A percentile compares a stretch with the other conserved stretches of the same genome.
Evolutionary conservation across 2,888 invertebrate genomes (phyloP).

Genomic region (Cosmorhoe ocellata): DNA sequence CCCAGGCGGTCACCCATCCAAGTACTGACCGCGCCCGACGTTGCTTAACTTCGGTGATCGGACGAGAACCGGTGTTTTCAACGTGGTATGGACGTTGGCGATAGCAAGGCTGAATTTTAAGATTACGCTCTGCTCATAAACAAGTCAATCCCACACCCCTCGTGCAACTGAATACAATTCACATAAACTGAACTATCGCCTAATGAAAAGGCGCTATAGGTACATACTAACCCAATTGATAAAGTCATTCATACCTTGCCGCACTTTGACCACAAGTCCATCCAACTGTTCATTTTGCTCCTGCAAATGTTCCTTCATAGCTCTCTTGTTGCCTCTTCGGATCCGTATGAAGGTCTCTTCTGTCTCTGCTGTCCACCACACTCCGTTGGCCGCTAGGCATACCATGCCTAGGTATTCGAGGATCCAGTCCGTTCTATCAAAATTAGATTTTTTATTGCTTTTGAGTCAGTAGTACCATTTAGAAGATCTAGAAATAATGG

Average conservation of each 20-base stretch:
- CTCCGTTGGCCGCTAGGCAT: constrained; percentile 91
- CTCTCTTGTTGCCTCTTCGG: constrained; percentile 88
- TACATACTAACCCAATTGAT: too few relatives aligned
- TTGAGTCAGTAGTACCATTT: too few relatives aligned
- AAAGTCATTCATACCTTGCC: constrained; percentile 54
- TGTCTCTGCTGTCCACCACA: constrained; percentile 98
- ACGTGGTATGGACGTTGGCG: constrained; percentile 23
- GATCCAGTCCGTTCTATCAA: constrained; percentile 91
- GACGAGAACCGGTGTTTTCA: constrained; percentile 61
- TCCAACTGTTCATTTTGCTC: constrained; percentile 92
- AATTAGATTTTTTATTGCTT: not conserved
- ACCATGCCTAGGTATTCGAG: constrained; percentile 95
- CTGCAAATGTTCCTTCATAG: constrained; percentile 94
- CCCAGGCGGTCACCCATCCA: constrained; percentile 62
- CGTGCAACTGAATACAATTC: too few relatives aligned
- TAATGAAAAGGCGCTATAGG: too few relatives aligned
- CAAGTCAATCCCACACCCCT: too few relatives aligned
- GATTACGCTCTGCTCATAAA: too few relatives aligned
- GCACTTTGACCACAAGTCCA: constrained; percentile 89
- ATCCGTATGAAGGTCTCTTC: constrained; percentile 91
- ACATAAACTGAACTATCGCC: too few relatives aligned
- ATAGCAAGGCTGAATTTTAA: not conserved
- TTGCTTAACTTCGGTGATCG: constrained; percentile 76
- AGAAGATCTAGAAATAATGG: too few relatives aligned
- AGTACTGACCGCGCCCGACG: constrained; percentile 73